Conservation (phyloP, 2,888 invertebrate genomes). For the Sialis fuliginosa region DNA sequence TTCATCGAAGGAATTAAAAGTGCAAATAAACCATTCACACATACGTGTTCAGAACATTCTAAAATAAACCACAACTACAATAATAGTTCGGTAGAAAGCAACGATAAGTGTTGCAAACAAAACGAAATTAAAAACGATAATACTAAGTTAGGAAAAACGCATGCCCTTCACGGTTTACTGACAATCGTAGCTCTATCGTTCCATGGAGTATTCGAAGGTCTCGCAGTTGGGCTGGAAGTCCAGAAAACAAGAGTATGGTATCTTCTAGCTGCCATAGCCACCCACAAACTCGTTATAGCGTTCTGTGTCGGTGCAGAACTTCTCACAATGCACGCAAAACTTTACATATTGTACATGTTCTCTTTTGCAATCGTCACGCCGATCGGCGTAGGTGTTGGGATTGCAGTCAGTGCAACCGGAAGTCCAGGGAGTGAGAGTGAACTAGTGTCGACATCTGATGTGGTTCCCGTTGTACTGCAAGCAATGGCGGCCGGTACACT, state of each 20-base stretch:
- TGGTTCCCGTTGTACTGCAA: constrained; percentile 37
- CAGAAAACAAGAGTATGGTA: constrained; percentile 39
- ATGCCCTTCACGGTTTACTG: constrained; percentile 31
- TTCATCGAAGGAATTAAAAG: too few relatives aligned
- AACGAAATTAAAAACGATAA: too few relatives aligned
- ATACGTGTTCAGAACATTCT: too few relatives aligned
- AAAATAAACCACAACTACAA: too few relatives aligned
- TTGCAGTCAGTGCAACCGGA: constrained; percentile 24
- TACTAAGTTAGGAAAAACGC: too few relatives aligned
- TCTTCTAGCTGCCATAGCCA: constrained; percentile 43
- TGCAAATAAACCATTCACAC: too few relatives aligned
- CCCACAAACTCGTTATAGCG: constrained; percentile 46
- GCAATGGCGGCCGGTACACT: constrained; percentile 65
- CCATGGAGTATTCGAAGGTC: constrained; percentile 49
- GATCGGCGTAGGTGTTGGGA: constrained; percentile 42
- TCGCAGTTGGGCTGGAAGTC: constrained; percentile 45
- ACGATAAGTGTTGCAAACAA: too few relatives aligned
- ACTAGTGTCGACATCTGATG: constrained; percentile 21
- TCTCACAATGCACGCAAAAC: constrained; percentile 31
- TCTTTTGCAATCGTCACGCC: constrained; percentile 50
- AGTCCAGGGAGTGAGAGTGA: constrained; percentile 17
- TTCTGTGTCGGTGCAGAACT: constrained; percentile 49
- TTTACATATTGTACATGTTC: constrained; percentile 32
- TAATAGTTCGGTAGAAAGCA: too few relatives aligned
- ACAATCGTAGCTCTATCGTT: constrained; percentile 47